These are phyloP conservation scores for Cephalopholis sonnerati DNA, from an alignment of 2,113 vertebrate species.

Conservation along the genomic window DNA sequence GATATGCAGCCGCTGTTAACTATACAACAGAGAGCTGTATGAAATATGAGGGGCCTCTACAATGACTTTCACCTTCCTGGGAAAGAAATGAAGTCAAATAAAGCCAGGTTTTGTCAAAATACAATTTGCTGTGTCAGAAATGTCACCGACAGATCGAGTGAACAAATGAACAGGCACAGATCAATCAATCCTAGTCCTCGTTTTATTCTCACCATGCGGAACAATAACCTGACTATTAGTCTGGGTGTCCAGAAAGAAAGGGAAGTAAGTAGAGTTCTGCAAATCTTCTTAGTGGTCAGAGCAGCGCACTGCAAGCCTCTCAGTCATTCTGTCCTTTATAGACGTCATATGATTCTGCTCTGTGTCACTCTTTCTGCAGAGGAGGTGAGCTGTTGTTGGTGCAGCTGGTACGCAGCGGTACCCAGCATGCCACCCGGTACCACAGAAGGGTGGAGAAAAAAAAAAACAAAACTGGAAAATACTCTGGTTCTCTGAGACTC, in stretches of 20 bases:
- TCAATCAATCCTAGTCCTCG: neutral
- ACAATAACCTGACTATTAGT: conserved; percentile 4
- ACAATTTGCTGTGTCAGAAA: neutral
- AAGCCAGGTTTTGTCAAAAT: neutral
- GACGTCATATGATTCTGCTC: conserved; percentile 66
- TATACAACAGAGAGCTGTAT: neutral
- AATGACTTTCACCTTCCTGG: too few relatives aligned
- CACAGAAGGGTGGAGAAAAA: conserved; percentile 2
- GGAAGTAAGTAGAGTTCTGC: neutral
- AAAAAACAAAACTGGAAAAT: conserved; percentile 23
- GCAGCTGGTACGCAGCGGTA: conserved; percentile 60
- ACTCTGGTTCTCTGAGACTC: conserved; percentile 32
- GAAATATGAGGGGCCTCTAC: neutral
- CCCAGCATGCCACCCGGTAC: conserved; percentile 54
- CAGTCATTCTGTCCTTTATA: conserved; percentile 40
- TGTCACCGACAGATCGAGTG: neutral
- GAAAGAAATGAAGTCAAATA: neutral
- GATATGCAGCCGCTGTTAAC: neutral
- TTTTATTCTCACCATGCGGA: neutral
- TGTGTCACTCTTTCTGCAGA: conserved; percentile 43
- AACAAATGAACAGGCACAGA: neutral
- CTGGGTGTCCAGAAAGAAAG: conserved; percentile 2
- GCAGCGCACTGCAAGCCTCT: conserved; percentile 24
- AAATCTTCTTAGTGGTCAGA: conserved; percentile 39
- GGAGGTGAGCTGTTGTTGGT: conserved; percentile 53